Evolutionary conservation across 2,888 invertebrate species (phyloP).

Genomic region (Selenia dentaria): DNA sequence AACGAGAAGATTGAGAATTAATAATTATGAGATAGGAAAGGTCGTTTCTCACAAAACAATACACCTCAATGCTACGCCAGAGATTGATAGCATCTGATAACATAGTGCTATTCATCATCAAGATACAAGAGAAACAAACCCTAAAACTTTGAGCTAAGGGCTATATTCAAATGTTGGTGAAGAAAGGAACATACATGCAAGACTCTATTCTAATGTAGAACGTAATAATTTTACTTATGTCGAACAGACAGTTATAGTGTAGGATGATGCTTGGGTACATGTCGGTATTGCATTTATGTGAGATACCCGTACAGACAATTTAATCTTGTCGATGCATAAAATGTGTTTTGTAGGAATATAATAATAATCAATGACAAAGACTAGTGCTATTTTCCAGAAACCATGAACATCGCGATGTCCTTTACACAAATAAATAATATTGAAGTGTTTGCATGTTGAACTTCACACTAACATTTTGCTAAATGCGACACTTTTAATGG

Average conservation of each 20-base stretch:
- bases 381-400: too few relatives aligned
- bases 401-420: too few relatives aligned
- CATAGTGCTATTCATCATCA: slow-evolving; percentile 36
- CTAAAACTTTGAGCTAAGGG: slow-evolving; percentile 4
- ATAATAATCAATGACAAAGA: too few relatives aligned
- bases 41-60: slow-evolving; percentile 48
- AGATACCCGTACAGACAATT: too few relatives aligned
- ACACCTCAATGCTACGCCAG: slow-evolving; percentile 43
- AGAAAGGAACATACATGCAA: slow-evolving; percentile 9
- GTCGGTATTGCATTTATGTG: slow-evolving; percentile 19
- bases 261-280: slow-evolving; percentile 30
- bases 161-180: slow-evolving; percentile 14
- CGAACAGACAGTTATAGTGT: slow-evolving; percentile 44
- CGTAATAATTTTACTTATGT: slow-evolving; percentile 29
- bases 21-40: slow-evolving; percentile 44
- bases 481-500: too few relatives aligned
- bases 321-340: too few relatives aligned
- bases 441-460: too few relatives aligned
- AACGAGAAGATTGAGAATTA: slow-evolving; percentile 40
- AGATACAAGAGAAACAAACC: slow-evolving; percentile 29
- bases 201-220: slow-evolving; percentile 28
- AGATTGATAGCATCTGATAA: slow-evolving; percentile 55
- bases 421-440: too few relatives aligned
- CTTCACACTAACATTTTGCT: too few relatives aligned
- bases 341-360: too few relatives aligned